Percentiles rank a stretch among this genome's conserved stretches.
phyloP scores from a whole-genome alignment of 2,797 vertebrate genomes.

The Premnoplex brunnescens region DNA sequence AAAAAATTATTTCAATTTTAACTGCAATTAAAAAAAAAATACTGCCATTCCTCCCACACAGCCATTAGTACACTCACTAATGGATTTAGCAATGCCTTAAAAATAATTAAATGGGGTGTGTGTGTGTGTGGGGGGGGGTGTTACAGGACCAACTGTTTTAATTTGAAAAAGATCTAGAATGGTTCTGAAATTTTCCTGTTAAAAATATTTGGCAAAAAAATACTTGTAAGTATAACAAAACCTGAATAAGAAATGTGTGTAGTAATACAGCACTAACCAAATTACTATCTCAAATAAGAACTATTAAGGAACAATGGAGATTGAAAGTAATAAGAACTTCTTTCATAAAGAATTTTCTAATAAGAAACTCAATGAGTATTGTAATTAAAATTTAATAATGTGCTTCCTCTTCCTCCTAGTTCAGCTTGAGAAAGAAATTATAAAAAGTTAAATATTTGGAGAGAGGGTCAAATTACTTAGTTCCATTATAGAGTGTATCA shows the following conservation, averaged over 20 bases:
- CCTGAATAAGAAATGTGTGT: background rate
- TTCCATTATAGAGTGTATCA: background rate
- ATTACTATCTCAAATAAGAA: background rate
- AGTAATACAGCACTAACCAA: background rate
- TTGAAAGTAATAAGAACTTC: background rate
- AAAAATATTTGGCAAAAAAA: background rate
- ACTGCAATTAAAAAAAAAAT: background rate
- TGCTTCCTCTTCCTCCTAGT: background rate
- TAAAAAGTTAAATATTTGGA: background rate
- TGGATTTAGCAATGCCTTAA: background rate
- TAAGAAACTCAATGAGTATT: background rate
- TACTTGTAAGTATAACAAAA: background rate
- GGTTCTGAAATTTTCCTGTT: background rate
- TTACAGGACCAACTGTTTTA: background rate
- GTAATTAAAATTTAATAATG: background rate
- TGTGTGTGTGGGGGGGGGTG: fast-evolving
- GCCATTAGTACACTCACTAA: background rate
- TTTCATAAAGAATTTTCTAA: background rate
- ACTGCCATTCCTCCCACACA: background rate
- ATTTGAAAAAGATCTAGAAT: background rate
- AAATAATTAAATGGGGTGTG: background rate
- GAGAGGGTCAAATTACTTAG: background rate
- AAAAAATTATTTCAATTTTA: background rate
- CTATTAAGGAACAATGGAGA: background rate
- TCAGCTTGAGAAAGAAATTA: background rate